phyloP scores from a whole-genome alignment of 2,888 invertebrate genomes.

The Polia nebulosa region DNA sequence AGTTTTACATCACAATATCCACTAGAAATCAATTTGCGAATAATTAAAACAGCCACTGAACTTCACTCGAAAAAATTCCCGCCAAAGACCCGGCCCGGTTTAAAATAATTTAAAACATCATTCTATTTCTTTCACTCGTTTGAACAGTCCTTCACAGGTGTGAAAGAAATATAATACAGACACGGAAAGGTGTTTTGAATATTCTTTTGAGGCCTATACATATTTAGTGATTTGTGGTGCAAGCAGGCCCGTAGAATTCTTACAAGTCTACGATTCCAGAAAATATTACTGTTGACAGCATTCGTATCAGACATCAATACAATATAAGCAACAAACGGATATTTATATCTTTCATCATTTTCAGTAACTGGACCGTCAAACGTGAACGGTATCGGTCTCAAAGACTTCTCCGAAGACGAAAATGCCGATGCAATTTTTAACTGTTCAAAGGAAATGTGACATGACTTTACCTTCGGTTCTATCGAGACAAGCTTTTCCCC shows the following conservation, averaged over 20 bases:
- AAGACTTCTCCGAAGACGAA: not conserved
- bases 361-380: slow-evolving; percentile 16
- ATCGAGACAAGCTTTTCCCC: not conserved
- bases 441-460: not conserved
- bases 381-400: slow-evolving; percentile 4
- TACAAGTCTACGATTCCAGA: not conserved
- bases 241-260: not conserved
- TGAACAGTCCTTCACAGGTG: too few species aligned
- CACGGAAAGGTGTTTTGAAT: not conserved
- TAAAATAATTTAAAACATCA: too few species aligned
- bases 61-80: too few species aligned
- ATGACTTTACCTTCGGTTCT: not conserved
- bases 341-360: slow-evolving; percentile 13
- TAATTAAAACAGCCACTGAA: too few species aligned
- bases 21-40: too few species aligned
- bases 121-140: not conserved
- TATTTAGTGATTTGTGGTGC: not conserved
- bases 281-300: not conserved
- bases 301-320: not conserved
- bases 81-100: too few species aligned
- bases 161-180: not conserved
- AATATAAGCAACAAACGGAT: not conserved
- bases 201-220: not conserved
- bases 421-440: slow-evolving; percentile 37
- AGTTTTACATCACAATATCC: too few species aligned